Evolutionary conservation across 1,140 invertebrate species (phyloP).

Genomic region (Sipha flava): DNA sequence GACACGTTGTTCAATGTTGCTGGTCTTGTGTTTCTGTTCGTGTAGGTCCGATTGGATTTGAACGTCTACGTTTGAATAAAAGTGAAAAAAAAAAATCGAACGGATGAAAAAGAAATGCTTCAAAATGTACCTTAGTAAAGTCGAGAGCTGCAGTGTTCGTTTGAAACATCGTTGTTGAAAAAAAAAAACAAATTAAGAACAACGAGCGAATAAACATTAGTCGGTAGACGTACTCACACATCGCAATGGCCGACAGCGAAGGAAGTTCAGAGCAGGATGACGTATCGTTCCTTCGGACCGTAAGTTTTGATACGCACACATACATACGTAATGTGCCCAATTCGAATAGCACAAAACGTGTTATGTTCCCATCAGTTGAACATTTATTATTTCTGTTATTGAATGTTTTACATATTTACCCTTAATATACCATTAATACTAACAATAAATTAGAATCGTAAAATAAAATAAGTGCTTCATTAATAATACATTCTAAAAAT

Average conservation of each 20-base stretch:
- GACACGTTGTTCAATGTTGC: background rate
- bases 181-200: background rate
- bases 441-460: too few relatives aligned
- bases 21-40: background rate
- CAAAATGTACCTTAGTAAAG: background rate
- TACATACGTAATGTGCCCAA: too few relatives aligned
- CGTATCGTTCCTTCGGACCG: constrained; percentile 94
- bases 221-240: background rate
- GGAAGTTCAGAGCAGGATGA: constrained; percentile 94
- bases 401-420: too few relatives aligned
- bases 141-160: background rate
- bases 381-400: too few relatives aligned
- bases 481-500: too few relatives aligned
- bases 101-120: background rate
- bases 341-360: too few relatives aligned
- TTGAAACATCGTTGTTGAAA: background rate
- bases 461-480: too few relatives aligned
- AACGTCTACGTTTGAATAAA: background rate
- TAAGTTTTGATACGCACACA: constrained; percentile 55
- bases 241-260: constrained; percentile 75
- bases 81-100: background rate
- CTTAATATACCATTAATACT: too few relatives aligned
- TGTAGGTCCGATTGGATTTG: background rate
- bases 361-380: too few relatives aligned
- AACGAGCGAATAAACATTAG: too few relatives aligned